Percentiles rank a stretch among this genome's conserved stretches.
Conservation (phyloP, 2,113 vertebrate species). For the Dissostichus mawsoni region DNA sequence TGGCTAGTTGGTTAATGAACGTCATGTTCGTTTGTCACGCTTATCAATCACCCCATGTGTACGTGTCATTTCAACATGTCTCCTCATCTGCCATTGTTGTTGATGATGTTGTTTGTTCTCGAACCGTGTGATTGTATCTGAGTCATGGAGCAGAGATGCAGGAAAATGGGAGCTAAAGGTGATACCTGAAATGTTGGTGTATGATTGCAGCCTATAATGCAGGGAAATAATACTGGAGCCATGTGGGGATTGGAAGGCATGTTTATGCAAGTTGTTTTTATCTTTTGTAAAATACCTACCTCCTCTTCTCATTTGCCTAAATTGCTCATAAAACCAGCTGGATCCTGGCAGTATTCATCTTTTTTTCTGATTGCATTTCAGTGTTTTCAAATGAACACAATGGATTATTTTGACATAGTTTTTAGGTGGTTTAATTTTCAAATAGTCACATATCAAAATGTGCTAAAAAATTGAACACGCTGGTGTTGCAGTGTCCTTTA, state of each 20-base stretch:
- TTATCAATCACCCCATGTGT: slow-evolving; percentile 81
- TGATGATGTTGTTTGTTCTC: slow-evolving; percentile 74
- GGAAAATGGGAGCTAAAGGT: slow-evolving; percentile 61
- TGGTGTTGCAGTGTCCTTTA: slow-evolving; percentile 39
- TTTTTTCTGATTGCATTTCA: slow-evolving; percentile 14
- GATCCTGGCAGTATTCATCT: slow-evolving; percentile 22
- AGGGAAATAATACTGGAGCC: slow-evolving; percentile 23
- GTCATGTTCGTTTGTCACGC: slow-evolving; percentile 79
- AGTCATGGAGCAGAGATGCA: slow-evolving; percentile 61
- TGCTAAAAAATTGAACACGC: slow-evolving; percentile 28
- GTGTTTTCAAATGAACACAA: neutral
- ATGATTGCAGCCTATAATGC: slow-evolving; percentile 46
- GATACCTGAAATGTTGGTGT: slow-evolving; percentile 52
- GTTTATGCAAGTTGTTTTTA: slow-evolving; percentile 32
- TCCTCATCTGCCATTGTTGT: slow-evolving; percentile 71
- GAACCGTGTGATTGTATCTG: slow-evolving; percentile 66
- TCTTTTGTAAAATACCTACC: slow-evolving; percentile 37
- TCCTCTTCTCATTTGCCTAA: slow-evolving; percentile 36
- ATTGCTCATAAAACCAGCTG: slow-evolving; percentile 44
- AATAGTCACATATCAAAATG: slow-evolving; percentile 12
- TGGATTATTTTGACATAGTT: neutral
- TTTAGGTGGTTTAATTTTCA: neutral
- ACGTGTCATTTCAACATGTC: slow-evolving; percentile 75
- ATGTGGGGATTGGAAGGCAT: slow-evolving; percentile 21
- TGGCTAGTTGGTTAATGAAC: slow-evolving; percentile 78